A percentile compares a stretch with the other conserved stretches of the same genome.
Conservation (phyloP, 2,797 vertebrate genomes). For the Propithecus deckenii region DNA sequence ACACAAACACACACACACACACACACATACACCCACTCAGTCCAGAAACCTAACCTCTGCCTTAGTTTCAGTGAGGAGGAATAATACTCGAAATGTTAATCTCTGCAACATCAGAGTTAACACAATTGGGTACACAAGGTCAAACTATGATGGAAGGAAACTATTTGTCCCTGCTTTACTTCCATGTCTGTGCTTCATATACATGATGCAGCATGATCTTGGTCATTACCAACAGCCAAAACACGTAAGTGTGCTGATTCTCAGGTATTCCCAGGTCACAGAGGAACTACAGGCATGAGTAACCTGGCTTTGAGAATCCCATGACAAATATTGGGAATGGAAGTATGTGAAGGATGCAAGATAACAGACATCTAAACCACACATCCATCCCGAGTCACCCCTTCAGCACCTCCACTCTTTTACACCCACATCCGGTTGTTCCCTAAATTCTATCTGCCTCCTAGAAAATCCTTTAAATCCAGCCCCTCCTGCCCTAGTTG, state of each 20-base stretch:
- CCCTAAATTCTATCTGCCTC: not conserved
- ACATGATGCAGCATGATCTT: not conserved
- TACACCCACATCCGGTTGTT: not conserved
- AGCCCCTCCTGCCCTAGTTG: not conserved
- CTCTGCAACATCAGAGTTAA: not conserved
- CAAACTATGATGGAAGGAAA: not conserved
- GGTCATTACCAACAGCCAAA: not conserved
- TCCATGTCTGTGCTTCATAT: not conserved
- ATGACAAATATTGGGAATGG: not conserved
- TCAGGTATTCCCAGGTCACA: not conserved
- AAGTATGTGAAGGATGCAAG: not conserved
- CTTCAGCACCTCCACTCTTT: not conserved
- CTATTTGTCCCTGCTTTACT: not conserved
- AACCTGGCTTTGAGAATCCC: not conserved
- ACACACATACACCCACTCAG: not conserved
- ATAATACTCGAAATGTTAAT: not conserved
- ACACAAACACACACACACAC: not conserved
- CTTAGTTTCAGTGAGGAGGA: not conserved
- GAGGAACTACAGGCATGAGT: not conserved
- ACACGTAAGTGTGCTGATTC: not conserved
- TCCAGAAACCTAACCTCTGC: not conserved
- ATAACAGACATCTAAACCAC: not conserved
- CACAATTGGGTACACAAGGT: not conserved
- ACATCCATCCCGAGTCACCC: conserved; percentile 18
- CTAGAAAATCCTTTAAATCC: not conserved